Percentiles rank a stretch among this genome's conserved stretches.
Conservation (phyloP, 2,888 invertebrate genomes). For the Pterostichus niger region DNA sequence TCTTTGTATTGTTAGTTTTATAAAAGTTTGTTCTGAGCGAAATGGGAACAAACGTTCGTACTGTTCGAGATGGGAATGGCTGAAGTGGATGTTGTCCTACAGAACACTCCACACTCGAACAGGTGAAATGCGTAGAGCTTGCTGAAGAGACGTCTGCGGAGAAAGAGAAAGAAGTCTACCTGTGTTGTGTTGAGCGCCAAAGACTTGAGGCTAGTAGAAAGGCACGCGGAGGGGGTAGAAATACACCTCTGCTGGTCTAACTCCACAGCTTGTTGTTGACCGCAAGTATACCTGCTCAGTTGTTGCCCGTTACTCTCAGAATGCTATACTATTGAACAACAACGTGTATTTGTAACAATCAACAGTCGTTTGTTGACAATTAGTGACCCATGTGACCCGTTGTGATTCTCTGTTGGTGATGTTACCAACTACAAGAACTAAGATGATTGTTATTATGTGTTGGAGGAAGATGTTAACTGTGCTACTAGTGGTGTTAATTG, state of each 20-base stretch:
- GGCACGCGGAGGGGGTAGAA: conserved; percentile 28
- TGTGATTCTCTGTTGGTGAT: conserved; percentile 37
- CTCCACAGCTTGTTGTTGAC: neutral
- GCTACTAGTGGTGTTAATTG: conserved; percentile 67
- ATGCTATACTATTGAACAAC: neutral
- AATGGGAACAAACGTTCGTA: too few relatives aligned
- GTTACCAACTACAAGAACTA: neutral
- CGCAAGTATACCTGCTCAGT: conserved; percentile 14
- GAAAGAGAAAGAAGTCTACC: conserved; percentile 2
- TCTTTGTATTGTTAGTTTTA: too few relatives aligned
- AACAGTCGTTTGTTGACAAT: conserved; percentile 12
- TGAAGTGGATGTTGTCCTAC: too few relatives aligned
- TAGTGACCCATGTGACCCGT: conserved; percentile 24
- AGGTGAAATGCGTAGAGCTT: conserved; percentile 15
- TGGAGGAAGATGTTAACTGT: conserved; percentile 31
- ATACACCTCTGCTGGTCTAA: neutral
- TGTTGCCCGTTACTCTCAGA: conserved; percentile 15
- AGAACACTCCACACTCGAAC: neutral
- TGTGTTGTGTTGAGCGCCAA: conserved; percentile 13
- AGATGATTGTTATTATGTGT: conserved; percentile 4
- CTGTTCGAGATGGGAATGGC: too few relatives aligned
- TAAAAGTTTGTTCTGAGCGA: too few relatives aligned
- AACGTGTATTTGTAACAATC: neutral
- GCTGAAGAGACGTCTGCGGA: neutral
- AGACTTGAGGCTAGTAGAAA: conserved; percentile 19